Evolutionary conservation across 1,140 invertebrate genomes (phyloP).

Genomic region (Glossosoma conforme): DNA sequence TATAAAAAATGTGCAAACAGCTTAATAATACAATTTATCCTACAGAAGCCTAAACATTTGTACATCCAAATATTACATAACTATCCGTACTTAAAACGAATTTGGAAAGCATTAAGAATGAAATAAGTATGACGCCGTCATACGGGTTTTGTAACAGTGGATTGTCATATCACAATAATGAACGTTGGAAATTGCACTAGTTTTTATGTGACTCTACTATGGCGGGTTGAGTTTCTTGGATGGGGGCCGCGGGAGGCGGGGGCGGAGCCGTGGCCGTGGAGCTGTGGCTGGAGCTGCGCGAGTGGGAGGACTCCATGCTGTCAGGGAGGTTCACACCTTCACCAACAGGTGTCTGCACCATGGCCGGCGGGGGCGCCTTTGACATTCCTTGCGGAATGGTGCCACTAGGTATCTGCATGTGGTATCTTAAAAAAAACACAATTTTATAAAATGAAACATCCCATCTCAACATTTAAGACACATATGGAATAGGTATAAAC

Average conservation of each 20-base stretch:
- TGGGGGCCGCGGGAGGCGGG: not conserved
- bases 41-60: not conserved
- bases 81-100: not conserved
- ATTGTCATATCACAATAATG: constrained; percentile 22
- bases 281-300: constrained; percentile 24
- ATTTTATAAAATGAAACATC: too few relatives aligned
- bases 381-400: constrained; percentile 31
- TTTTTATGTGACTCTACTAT: constrained; percentile 13
- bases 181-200: constrained; percentile 25
- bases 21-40: not conserved
- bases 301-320: constrained; percentile 23
- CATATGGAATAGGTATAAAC: too few relatives aligned
- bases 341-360: constrained; percentile 28
- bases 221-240: not conserved
- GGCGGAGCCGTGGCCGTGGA: constrained; percentile 20
- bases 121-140: too few relatives aligned
- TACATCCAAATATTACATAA: not conserved
- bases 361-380: constrained; percentile 28
- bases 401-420: constrained; percentile 32
- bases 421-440: constrained; percentile 27
- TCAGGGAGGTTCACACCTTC: constrained; percentile 27
- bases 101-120: not conserved
- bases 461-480: too few relatives aligned
- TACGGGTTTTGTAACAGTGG: too few relatives aligned
- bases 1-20: constrained; percentile 1